A percentile compares a stretch with the other conserved stretches of the same genome.
phyloP scores from a whole-genome alignment of 2,113 vertebrate species.

The Gymnorhina tibicen region DNA sequence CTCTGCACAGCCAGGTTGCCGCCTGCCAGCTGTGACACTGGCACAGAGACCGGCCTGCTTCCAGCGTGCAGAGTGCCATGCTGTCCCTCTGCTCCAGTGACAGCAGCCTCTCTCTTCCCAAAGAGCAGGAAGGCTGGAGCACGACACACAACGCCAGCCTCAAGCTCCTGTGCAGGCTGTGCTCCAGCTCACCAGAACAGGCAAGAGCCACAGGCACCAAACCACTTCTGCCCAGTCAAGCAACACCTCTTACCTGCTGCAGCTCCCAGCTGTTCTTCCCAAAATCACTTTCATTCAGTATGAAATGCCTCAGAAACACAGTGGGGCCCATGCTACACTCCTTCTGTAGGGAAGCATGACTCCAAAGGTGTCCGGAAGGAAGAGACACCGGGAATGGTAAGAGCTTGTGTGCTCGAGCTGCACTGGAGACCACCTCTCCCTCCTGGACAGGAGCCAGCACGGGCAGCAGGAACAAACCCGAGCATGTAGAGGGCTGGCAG shows the following conservation, averaged over 20 bases:
- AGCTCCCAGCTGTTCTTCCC: not conserved
- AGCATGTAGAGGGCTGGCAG: not conserved
- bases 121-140: not conserved
- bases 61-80: fast-evolving
- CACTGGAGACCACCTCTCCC: not conserved
- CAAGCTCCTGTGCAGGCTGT: fast-evolving
- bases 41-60: not conserved
- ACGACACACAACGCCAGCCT: fast-evolving
- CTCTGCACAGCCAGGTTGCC: not conserved
- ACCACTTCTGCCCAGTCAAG: not conserved
- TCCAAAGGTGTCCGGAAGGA: not conserved
- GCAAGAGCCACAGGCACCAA: not conserved
- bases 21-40: not conserved
- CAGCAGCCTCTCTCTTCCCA: not conserved
- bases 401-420: not conserved
- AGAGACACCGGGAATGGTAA: not conserved
- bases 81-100: not conserved
- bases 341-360: not conserved
- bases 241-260: not conserved
- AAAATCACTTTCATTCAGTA: not conserved
- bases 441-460: not conserved
- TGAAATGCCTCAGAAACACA: not conserved
- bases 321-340: not conserved
- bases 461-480: not conserved
- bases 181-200: not conserved